Percentiles rank a stretch among this genome's conserved stretches.
phyloP scores from a whole-genome alignment of 1,140 invertebrate species.

The Caenorhabditis briggsae region DNA sequence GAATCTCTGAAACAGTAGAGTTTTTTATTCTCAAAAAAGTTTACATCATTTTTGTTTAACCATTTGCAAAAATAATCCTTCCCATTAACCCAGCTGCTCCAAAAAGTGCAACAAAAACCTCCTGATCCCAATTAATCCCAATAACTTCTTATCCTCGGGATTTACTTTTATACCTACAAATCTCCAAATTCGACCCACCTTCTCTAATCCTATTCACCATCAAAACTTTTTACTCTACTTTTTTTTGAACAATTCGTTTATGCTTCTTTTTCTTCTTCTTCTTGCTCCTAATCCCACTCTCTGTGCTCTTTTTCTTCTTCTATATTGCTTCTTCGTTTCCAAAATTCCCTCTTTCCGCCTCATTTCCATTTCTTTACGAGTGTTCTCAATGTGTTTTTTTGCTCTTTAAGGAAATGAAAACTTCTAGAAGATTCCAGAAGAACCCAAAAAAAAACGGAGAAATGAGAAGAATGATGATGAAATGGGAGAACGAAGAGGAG shows the following conservation, averaged over 20 bases:
- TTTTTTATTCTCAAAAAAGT: too few species aligned
- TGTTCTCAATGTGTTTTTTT: neutral
- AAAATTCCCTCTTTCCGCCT: constrained; percentile 2
- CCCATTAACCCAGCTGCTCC: too few species aligned
- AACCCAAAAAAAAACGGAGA: neutral
- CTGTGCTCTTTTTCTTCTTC: constrained; percentile 20
- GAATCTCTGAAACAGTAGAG: too few species aligned
- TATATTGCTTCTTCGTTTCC: neutral
- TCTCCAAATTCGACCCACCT: neutral
- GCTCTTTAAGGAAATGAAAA: neutral
- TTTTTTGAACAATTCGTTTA: neutral
- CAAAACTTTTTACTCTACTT: neutral
- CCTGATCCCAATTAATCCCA: too few species aligned
- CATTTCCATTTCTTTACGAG: constrained; percentile 1
- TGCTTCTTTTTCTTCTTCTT: constrained; percentile 1
- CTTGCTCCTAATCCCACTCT: neutral
- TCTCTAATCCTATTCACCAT: neutral
- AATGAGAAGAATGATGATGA: neutral
- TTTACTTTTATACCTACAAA: neutral
- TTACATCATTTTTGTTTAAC: too few species aligned
- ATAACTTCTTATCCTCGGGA: neutral
- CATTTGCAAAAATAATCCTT: too few species aligned
- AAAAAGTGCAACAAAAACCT: too few species aligned
- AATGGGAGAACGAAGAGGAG: neutral
- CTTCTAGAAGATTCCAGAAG: neutral